Base-by-base conservation (phyloP, 92 coral and sea anemone genomes). In the Epizoanthus rinbou region DNA sequence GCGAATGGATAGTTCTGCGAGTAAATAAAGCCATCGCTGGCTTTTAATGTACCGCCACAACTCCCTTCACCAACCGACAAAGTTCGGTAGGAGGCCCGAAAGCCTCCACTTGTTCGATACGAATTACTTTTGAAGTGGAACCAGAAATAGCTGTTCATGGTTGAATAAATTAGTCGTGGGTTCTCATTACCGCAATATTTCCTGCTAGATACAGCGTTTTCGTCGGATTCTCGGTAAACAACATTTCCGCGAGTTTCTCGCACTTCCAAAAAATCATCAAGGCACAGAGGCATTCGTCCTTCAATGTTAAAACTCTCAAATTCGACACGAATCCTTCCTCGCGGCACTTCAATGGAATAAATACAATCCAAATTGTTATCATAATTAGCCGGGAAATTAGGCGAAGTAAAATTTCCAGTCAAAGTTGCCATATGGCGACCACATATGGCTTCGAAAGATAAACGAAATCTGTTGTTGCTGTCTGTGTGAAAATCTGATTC, bases 261-360 rank as follows among this genome's bases (percentile, higher is more conserved):
- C 66, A 97, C 94, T 52, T 87, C 93, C 11, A 97, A 64, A 80
- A 84, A 94, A 75, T 92, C 98, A 43, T 85, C 84, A 13, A 88
- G 73, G 76, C 99, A 93, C 83, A 82, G 74, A 15, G 92, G 88
- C 89, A 90, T 91, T 37, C 91, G 81, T 62, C 93, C 93, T 80
- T 90, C 90, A 57, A 94, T 74, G 50, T 75, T 84, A 74, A 97
- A 97, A 67, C 88, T 86, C 50, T 86, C 90, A 69, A 97, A 94
- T 21, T 88, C 85, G 15, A 97, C 90, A 39, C 95, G 95, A 21
- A 97, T 79, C 72, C 97, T 86, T 67, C 99, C 98, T 50, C 68
- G 91, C 1, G 99, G 99, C 2, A 92, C 99, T 4, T 84, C 74
- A 65, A 97, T 90, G 8, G 98, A 91, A 76, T 91, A 97, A 57